A percentile compares a stretch with the other conserved stretches of the same genome.
Evolutionary conservation across 2,113 vertebrate species (phyloP).

Genomic region (Phaethon lepturus): DNA sequence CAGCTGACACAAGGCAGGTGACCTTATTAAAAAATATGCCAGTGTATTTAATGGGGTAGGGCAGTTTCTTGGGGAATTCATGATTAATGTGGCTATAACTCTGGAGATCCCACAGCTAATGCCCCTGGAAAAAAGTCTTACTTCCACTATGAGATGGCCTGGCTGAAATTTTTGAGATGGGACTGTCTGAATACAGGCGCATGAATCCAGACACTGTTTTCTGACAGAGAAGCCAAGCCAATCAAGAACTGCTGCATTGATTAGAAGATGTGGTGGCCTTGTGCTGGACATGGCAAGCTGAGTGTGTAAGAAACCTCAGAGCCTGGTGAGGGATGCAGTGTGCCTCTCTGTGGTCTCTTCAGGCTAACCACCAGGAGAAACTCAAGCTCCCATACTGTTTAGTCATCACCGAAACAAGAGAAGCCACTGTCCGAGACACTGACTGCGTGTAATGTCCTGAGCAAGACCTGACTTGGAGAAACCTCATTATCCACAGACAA

Average conservation of each 20-base stretch:
- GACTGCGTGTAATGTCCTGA: neutral
- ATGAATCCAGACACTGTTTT: neutral
- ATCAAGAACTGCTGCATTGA: neutral
- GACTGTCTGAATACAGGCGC: neutral
- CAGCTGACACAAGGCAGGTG: constrained; percentile 65
- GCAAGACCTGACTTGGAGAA: neutral
- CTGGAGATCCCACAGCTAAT: constrained; percentile 44
- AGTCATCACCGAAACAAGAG: neutral
- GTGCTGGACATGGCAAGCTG: neutral
- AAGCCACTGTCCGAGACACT: neutral
- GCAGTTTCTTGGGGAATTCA: constrained; percentile 67
- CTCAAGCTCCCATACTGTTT: accelerated
- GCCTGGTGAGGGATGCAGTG: neutral
- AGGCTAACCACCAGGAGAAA: neutral
- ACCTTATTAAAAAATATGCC: constrained; percentile 75
- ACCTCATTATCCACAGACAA: neutral
- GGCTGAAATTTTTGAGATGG: constrained; percentile 17
- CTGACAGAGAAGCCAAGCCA: neutral
- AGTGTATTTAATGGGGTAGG: constrained; percentile 71
- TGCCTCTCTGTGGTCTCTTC: neutral
- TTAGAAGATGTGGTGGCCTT: neutral
- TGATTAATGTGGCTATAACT: constrained; percentile 69
- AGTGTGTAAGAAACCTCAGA: neutral
- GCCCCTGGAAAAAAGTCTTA: constrained; percentile 51
- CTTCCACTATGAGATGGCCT: constrained; percentile 13